phyloP scores from a whole-genome alignment of 2,888 invertebrate species.

The Cheilosia scutellata region DNA sequence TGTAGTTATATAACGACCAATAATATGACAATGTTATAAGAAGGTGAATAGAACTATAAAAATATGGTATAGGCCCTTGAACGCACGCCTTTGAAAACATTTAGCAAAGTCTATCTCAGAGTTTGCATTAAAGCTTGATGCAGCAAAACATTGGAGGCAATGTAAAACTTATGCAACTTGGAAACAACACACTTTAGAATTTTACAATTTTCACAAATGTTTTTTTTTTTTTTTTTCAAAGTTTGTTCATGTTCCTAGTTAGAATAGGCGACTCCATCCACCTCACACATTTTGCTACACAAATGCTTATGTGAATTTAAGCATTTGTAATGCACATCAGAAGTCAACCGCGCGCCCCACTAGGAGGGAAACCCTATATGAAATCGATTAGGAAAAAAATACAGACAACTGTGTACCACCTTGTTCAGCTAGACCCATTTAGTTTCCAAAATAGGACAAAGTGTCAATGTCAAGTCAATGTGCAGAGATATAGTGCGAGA shows the following conservation, averaged over 20 bases:
- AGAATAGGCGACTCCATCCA: not conserved
- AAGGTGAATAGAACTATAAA: too few species aligned
- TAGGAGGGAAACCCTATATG: not conserved
- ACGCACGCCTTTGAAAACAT: too few species aligned
- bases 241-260: not conserved
- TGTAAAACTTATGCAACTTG: too few species aligned
- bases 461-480: constrained; percentile 49
- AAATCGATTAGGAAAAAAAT: constrained; percentile 6
- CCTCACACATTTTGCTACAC: not conserved
- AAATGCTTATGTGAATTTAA: constrained; percentile 19
- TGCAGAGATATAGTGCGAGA: constrained; percentile 53
- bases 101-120: too few species aligned
- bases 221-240: too few species aligned
- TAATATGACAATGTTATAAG: too few species aligned
- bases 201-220: too few species aligned
- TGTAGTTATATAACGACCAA: too few species aligned
- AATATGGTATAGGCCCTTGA: too few species aligned
- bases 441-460: constrained; percentile 68
- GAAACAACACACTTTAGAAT: too few species aligned
- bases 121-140: too few species aligned
- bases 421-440: constrained; percentile 49
- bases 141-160: too few species aligned
- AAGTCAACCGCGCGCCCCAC: constrained; percentile 18
- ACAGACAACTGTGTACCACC: constrained; percentile 8
- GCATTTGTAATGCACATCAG: constrained; percentile 22